Base-by-base conservation (phyloP, 1,140 invertebrate genomes). In the Hypothenemus hampei region DNA sequence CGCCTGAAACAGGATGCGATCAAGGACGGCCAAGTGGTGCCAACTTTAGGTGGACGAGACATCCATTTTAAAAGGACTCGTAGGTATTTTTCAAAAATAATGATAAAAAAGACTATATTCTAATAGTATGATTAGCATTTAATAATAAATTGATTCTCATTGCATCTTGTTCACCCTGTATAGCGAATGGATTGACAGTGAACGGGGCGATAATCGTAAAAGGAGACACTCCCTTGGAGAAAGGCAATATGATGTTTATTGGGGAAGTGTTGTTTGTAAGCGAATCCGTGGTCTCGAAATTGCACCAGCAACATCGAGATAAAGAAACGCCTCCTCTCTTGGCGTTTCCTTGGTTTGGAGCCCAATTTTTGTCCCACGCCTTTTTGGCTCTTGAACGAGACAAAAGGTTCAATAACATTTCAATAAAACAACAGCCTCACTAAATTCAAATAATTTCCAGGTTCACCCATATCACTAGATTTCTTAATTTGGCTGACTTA, bases 281-380 rank as follows among this genome's bases (percentile, higher is more conserved):
- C 55, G 79, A 80, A 47, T 71, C 73, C 3, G 74, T 81, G 19
- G 80, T 82, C 3, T 77, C 77, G 19, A 71, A 77, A 53, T 67
- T 81, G 23, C 78, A 81, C 65, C 76, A 80, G 62, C 73, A 78
- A 64, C 75, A 81, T 64, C 72, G 75, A 56, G 79, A 81, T 60
- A 81, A 81, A 66, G 80, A 82, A 65, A 81, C 79, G 3, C 79
- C 80, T 6, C 80, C 80, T n/a, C 63, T 81, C 18, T 58, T 81
- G 24, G 77, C 79, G 3, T 81, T 80, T 54, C 80, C 80, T 2
- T 82, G 80, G 80, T 79, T 80, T 60, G 76, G 77, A 31, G 78
- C 80, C 7, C 80, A 80, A 57, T 82, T 82, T 62, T 65, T 82
- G 22, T 80, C 78, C 4, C 80, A 82, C 59, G 77, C 79, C 1